A percentile compares a stretch with the other conserved stretches of the same genome.
phyloP scores from a whole-genome alignment of 2,888 invertebrate species.

The Troilus luridus region DNA sequence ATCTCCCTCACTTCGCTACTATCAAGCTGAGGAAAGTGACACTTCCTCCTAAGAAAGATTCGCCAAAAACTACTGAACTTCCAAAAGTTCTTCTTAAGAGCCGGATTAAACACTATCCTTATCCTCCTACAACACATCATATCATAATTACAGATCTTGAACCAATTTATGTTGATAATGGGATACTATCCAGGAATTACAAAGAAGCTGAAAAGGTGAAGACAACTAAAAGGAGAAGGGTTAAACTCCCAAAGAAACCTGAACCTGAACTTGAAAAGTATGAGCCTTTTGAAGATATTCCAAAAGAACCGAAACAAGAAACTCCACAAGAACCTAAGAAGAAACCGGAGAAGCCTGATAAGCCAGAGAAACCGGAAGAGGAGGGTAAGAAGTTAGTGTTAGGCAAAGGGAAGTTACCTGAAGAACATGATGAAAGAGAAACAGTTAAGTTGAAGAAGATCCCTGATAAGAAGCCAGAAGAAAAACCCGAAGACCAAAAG shows the following conservation, averaged over 20 bases:
- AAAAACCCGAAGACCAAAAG: slow-evolving; percentile 68
- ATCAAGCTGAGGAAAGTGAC: slow-evolving; percentile 69
- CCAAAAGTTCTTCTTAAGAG: slow-evolving; percentile 82
- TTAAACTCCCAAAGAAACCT: slow-evolving; percentile 65
- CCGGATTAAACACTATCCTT: slow-evolving; percentile 72
- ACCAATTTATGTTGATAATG: slow-evolving; percentile 66
- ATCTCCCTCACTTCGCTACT: slow-evolving; percentile 76
- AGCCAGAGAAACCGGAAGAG: slow-evolving; percentile 69
- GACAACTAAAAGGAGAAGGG: slow-evolving; percentile 66
- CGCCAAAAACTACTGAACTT: slow-evolving; percentile 71
- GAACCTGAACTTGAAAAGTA: slow-evolving; percentile 65
- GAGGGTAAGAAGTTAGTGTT: slow-evolving; percentile 70
- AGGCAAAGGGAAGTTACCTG: slow-evolving; percentile 72
- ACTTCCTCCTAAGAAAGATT: slow-evolving; percentile 66
- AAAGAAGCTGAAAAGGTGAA: slow-evolving; percentile 67
- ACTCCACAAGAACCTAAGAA: slow-evolving; percentile 67
- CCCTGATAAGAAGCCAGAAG: slow-evolving; percentile 69
- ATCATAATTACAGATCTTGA: slow-evolving; percentile 68
- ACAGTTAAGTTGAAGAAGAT: slow-evolving; percentile 73
- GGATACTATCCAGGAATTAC: slow-evolving; percentile 67
- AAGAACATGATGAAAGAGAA: slow-evolving; percentile 67
- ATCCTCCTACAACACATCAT: slow-evolving; percentile 69
- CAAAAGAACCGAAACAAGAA: slow-evolving; percentile 62
- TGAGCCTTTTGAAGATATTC: slow-evolving; percentile 65
- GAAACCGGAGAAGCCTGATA: slow-evolving; percentile 69